phyloP scores from a whole-genome alignment of 2,113 vertebrate species.

The Merops nubicus region DNA sequence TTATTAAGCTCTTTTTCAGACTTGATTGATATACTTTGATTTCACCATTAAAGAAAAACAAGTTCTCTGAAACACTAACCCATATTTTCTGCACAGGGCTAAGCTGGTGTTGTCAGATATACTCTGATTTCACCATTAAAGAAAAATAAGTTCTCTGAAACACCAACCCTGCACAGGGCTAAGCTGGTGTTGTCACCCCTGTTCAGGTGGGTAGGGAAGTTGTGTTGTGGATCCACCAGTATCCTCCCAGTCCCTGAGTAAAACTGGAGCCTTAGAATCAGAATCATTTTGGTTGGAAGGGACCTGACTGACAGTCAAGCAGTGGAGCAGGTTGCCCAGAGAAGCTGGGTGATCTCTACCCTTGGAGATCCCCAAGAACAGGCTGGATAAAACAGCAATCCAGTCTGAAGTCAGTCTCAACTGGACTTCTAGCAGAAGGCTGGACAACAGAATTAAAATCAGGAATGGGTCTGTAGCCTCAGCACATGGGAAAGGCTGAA shows the following conservation, averaged over 20 bases:
- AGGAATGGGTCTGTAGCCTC: not conserved
- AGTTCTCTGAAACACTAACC: not conserved
- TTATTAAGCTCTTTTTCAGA: not conserved
- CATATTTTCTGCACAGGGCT: too few species aligned
- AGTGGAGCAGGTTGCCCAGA: not conserved
- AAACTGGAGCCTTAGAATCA: too few species aligned
- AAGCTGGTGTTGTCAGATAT: too few species aligned
- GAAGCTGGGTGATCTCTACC: not conserved
- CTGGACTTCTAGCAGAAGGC: not conserved
- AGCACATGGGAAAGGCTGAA: not conserved
- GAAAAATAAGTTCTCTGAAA: too few species aligned
- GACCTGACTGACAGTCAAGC: too few species aligned
- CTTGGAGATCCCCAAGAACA: not conserved
- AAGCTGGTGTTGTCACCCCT: not conserved
- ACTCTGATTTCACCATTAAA: too few species aligned
- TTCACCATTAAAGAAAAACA: constrained; percentile 29
- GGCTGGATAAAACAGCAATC: not conserved
- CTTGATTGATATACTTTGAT: not conserved
- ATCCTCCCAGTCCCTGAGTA: too few species aligned
- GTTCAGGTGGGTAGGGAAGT: not conserved
- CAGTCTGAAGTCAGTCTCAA: not conserved
- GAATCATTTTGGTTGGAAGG: too few species aligned
- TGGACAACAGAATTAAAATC: not conserved
- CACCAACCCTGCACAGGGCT: not conserved
- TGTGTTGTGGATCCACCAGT: not conserved